These are phyloP conservation scores for Pseudanteris insignis DNA, from an alignment of 2,888 invertebrate species.

Conservation along the genomic window DNA sequence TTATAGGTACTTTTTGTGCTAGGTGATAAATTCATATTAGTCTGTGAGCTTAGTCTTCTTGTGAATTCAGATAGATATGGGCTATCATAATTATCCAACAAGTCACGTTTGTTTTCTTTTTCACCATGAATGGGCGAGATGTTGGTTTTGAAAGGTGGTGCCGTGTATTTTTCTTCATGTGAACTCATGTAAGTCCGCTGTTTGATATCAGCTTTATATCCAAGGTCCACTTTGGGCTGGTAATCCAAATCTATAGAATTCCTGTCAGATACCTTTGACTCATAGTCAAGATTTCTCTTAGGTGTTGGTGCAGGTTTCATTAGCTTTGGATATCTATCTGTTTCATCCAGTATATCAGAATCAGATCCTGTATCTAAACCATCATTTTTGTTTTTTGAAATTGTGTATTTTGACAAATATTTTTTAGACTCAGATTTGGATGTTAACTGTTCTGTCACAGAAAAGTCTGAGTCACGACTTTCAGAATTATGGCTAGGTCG, in stretches of 20 bases:
- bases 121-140: slow-evolving; percentile 52
- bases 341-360: slow-evolving; percentile 70
- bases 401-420: slow-evolving; percentile 15
- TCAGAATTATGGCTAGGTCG: slow-evolving; percentile 47
- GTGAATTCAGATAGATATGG: slow-evolving; percentile 79
- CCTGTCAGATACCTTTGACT: background rate
- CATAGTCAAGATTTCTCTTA: slow-evolving; percentile 46
- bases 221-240: slow-evolving; percentile 23
- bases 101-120: slow-evolving; percentile 51
- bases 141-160: slow-evolving; percentile 53
- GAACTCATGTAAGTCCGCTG: slow-evolving; percentile 45
- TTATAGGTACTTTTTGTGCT: slow-evolving; percentile 51
- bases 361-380: slow-evolving; percentile 78
- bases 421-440: slow-evolving; percentile 53
- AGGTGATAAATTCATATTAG: slow-evolving; percentile 52
- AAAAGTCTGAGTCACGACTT: slow-evolving; percentile 39
- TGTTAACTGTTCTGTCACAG: slow-evolving; percentile 43
- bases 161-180: slow-evolving; percentile 53
- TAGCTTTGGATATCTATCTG: slow-evolving; percentile 36
- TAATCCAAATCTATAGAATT: slow-evolving; percentile 1
- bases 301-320: slow-evolving; percentile 47
- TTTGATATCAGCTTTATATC: slow-evolving; percentile 45
- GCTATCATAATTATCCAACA: slow-evolving; percentile 69
- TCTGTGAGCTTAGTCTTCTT: slow-evolving; percentile 67
- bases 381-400: slow-evolving; percentile 57